These are phyloP conservation scores for Gallinago paraguaiae DNA, from an alignment of 2,113 vertebrate species.

Conservation along the genomic window DNA sequence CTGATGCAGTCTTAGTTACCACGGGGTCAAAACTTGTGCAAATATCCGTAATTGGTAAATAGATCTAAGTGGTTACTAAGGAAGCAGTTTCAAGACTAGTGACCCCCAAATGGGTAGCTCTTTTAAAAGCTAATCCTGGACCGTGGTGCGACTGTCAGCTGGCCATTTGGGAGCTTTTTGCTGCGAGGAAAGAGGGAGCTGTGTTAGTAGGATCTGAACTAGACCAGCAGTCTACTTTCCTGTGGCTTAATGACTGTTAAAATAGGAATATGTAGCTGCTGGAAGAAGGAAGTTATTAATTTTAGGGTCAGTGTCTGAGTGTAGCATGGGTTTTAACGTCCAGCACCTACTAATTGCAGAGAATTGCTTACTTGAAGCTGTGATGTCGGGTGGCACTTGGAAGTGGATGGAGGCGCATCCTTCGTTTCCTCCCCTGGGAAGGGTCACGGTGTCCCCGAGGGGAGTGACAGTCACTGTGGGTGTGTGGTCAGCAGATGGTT, in stretches of 20 bases:
- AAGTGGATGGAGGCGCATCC: background rate
- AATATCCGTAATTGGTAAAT: background rate
- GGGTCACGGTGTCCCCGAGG: background rate
- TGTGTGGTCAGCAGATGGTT: slow-evolving; percentile 22
- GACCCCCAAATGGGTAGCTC: background rate
- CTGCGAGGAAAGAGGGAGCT: background rate
- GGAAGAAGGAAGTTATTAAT: background rate
- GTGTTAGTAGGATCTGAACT: background rate
- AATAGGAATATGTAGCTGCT: background rate
- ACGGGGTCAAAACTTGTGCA: background rate
- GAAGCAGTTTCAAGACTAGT: background rate
- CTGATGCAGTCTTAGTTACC: background rate
- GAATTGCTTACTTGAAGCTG: background rate
- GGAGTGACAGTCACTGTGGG: background rate
- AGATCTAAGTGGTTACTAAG: background rate
- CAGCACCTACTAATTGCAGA: background rate
- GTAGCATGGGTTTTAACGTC: background rate
- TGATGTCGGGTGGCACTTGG: background rate
- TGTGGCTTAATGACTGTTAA: background rate
- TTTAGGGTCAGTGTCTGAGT: background rate
- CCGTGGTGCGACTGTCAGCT: background rate
- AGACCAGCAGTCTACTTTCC: background rate
- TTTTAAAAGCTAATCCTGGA: background rate
- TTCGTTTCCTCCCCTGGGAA: background rate
- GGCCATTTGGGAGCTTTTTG: slow-evolving; percentile 2